phyloP scores from a whole-genome alignment of 2,113 vertebrate genomes.

The Mesitornis unicolor region DNA sequence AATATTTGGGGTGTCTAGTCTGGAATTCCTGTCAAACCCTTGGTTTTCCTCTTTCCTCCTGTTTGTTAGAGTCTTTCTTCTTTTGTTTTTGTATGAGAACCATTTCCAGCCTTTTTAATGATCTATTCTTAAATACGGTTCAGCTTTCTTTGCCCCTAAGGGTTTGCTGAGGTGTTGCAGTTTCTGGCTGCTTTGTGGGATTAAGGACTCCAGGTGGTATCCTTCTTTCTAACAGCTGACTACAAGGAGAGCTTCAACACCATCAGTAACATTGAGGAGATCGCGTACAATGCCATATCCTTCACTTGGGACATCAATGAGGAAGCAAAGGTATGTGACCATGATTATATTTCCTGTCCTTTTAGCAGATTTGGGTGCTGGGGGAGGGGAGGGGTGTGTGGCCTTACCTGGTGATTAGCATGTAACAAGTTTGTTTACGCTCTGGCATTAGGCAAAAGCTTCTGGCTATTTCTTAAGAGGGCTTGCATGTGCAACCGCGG shows the following conservation, averaged over 20 bases:
- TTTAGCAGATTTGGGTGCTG: not conserved
- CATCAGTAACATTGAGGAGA: conserved; percentile 98
- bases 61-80: not conserved
- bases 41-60: not conserved
- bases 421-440: conserved; percentile 40
- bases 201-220: not conserved
- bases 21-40: not conserved
- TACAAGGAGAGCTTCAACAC: conserved; percentile 99
- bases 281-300: conserved; percentile 95
- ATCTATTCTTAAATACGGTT: not conserved
- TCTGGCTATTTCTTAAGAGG: conserved; percentile 17
- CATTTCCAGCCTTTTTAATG: not conserved
- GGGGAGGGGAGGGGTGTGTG: conserved; percentile 7
- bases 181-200: not conserved
- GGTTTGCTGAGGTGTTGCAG: not conserved
- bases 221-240: conserved; percentile 80
- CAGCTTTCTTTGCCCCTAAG: not conserved
- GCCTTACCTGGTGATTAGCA: conserved; percentile 5
- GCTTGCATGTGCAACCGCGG: not conserved
- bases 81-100: not conserved
- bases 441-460: conserved; percentile 20
- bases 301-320: conserved; percentile 99
- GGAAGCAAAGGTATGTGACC: conserved; percentile 89
- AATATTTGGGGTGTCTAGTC: not conserved
- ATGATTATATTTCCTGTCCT: not conserved